These are phyloP conservation scores for Neolamprologus caudopunctatus DNA, from an alignment of 2,113 vertebrate species.

Conservation along the genomic window DNA sequence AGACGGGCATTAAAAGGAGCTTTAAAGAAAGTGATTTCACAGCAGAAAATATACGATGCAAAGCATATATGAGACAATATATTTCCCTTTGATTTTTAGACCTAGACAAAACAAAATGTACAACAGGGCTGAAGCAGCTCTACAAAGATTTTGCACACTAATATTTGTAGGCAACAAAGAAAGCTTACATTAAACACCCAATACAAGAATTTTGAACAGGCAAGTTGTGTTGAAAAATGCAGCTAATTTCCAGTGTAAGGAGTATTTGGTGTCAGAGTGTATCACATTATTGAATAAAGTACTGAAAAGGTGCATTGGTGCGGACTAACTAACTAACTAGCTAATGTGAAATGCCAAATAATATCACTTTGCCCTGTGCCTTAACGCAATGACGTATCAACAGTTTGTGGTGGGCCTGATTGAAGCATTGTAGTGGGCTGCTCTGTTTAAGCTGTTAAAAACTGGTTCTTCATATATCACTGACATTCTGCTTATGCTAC, in stretches of 20 bases:
- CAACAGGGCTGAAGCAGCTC: background rate
- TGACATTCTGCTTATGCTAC: background rate
- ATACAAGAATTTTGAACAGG: background rate
- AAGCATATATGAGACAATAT: background rate
- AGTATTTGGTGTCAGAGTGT: background rate
- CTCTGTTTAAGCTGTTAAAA: background rate
- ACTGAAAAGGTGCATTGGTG: background rate
- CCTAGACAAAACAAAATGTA: background rate
- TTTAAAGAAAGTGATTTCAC: background rate
- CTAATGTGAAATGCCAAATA: background rate
- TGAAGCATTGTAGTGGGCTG: background rate
- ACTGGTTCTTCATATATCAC: background rate
- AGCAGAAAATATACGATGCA: background rate
- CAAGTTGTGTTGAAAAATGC: background rate
- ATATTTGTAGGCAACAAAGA: background rate
- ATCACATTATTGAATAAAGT: background rate
- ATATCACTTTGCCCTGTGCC: background rate
- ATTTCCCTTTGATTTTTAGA: background rate
- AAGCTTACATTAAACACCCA: background rate
- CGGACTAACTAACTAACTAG: background rate
- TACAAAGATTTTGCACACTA: background rate
- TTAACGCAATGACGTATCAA: background rate
- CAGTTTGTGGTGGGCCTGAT: background rate
- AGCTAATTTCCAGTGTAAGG: background rate
- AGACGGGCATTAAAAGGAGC: background rate